Evolutionary conservation across 2,888 invertebrate genomes (phyloP), one percentile per base, ranked within the genome.

Genomic region (Pseudoips prasinana): DNA sequence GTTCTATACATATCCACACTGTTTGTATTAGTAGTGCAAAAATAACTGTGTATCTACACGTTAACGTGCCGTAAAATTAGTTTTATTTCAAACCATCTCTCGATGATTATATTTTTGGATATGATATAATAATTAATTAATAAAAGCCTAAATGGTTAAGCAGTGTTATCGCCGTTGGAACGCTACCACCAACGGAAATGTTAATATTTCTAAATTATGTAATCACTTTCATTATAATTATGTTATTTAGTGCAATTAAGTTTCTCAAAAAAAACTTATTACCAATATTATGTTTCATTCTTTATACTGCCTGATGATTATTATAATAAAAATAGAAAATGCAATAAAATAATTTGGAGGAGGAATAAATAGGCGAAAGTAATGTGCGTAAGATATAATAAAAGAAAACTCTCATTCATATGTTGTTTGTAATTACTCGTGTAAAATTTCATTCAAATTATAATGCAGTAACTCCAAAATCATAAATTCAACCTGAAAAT

Each of bases 161-260:
- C 85, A 86, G 84, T 86, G 86, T 86, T 86, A 86, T 78, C 83
- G 82, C 70, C 77, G 68, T 71, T 68, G 72, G 64, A 64, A 77
- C 75, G 74, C 73, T 64, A 72, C 69, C 73, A 72, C 72, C 75
- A 76, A 77, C 73, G 72, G 69, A 61, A 59, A 62, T 73, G 73
- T 78, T 78, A 76, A 67, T 72, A 65, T 59, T 67, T 64, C 68
- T 77, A 77, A 68, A 68, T 76, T 70, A 73, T 58, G 53, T 48
- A 55, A 49, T 55, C 69, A 74, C 56, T 65, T 61, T 73, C 63
- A 74, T 81, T 74, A 72, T 69, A 64, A 71, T 66, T 41, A 65
- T 75, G 75, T 80, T 82, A 79, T 82, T 77, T 69, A 74, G 81
- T 85, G 85, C 84, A 79, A 65, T 72, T 67, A 63, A 68, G 59